Conservation (phyloP, 2,113 vertebrate genomes). For the Danionella cerebrum region DNA sequence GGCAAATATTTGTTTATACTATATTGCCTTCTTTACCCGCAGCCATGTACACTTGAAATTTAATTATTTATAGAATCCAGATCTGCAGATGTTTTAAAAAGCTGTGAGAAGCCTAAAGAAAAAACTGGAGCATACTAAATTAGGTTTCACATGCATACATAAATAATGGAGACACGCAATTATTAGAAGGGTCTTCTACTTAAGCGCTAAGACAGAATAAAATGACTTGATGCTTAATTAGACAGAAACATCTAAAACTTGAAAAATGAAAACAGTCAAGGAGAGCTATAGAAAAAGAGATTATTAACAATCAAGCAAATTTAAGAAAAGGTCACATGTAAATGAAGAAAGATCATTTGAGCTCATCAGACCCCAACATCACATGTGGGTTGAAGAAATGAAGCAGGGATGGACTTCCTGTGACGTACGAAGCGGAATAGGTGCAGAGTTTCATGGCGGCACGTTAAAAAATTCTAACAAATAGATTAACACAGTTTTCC, state of each 20-base stretch:
- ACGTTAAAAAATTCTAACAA: too few species aligned
- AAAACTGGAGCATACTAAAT: background rate
- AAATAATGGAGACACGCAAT: background rate
- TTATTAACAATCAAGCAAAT: too few species aligned
- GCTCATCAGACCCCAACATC: slow-evolving; percentile 29
- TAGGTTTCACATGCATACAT: background rate
- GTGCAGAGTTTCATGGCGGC: too few species aligned
- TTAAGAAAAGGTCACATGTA: slow-evolving; percentile 33
- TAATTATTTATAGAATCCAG: slow-evolving; percentile 20
- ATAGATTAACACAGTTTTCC: too few species aligned
- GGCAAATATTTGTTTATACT: background rate
- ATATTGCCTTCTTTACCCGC: background rate
- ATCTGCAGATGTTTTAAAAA: background rate
- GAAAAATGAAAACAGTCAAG: background rate
- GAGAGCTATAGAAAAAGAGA: too few species aligned
- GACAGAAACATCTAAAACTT: background rate
- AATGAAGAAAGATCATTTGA: slow-evolving; percentile 33
- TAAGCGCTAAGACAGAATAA: too few species aligned
- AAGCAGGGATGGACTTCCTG: too few species aligned
- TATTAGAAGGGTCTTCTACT: too few species aligned
- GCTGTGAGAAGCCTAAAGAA: background rate
- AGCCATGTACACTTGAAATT: background rate
- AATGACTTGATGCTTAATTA: background rate
- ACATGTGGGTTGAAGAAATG: too few species aligned
- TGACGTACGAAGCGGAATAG: too few species aligned